Conservation (phyloP, 2,888 invertebrate genomes). For the Dilophus febrilis region DNA sequence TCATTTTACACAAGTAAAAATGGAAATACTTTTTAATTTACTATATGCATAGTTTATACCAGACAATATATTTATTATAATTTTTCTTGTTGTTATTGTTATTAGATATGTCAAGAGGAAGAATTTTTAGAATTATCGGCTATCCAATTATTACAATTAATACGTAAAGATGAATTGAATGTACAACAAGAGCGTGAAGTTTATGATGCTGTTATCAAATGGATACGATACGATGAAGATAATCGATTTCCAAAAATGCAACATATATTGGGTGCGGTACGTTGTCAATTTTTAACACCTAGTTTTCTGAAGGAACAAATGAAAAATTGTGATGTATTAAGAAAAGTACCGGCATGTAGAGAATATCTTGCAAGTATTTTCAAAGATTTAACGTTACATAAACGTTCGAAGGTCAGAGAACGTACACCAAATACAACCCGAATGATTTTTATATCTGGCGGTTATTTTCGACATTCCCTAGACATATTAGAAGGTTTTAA, state of each 20-base stretch:
- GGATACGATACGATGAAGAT: slow-evolving; percentile 81
- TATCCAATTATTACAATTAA: slow-evolving; percentile 63
- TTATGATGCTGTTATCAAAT: slow-evolving; percentile 78
- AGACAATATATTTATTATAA: background rate
- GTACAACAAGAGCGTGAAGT: slow-evolving; percentile 85
- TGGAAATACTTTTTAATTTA: background rate
- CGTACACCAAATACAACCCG: slow-evolving; percentile 75
- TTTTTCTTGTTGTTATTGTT: background rate
- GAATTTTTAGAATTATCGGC: slow-evolving; percentile 74
- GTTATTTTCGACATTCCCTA: slow-evolving; percentile 71
- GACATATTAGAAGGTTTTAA: slow-evolving; percentile 80
- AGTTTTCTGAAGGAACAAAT: slow-evolving; percentile 82
- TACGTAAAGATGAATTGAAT: slow-evolving; percentile 78
- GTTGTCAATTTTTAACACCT: slow-evolving; percentile 84
- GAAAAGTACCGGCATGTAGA: slow-evolving; percentile 73
- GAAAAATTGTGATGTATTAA: slow-evolving; percentile 73
- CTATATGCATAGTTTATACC: background rate
- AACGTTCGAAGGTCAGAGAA: slow-evolving; percentile 68
- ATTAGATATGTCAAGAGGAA: slow-evolving; percentile 80
- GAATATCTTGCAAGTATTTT: slow-evolving; percentile 82
- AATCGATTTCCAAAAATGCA: slow-evolving; percentile 72
- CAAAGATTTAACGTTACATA: slow-evolving; percentile 77
- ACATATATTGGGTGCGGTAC: slow-evolving; percentile 69
- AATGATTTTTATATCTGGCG: slow-evolving; percentile 82
- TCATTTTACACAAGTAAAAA: slow-evolving; percentile 56